phyloP scores from a whole-genome alignment of 2,888 invertebrate genomes.

The Diloba caeruleocephala region DNA sequence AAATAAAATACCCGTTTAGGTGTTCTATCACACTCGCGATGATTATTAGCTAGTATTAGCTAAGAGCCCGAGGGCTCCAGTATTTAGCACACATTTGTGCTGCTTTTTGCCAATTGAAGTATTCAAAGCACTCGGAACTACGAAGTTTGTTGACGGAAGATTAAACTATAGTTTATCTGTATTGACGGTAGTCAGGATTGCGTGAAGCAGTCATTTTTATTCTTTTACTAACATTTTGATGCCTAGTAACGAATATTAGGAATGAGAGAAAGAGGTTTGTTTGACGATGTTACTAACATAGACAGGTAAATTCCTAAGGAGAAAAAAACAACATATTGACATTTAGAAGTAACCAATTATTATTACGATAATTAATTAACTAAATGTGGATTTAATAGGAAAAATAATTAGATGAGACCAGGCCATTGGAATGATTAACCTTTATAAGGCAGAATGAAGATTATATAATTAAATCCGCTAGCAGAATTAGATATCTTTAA shows the following conservation, averaged over 20 bases:
- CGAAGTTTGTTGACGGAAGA: constrained; percentile 40
- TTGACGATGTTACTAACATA: constrained; percentile 67
- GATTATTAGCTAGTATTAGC: constrained; percentile 45
- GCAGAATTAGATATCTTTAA: constrained; percentile 59
- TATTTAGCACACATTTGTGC: constrained; percentile 49
- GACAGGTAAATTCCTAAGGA: constrained; percentile 42
- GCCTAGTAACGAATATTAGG: constrained; percentile 49
- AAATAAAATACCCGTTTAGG: constrained; percentile 63
- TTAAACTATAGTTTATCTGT: constrained; percentile 29
- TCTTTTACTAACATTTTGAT: constrained; percentile 65
- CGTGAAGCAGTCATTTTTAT: constrained; percentile 65
- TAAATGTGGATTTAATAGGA: constrained; percentile 32
- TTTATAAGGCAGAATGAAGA: constrained; percentile 39
- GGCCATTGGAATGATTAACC: constrained; percentile 37
- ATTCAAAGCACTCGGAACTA: constrained; percentile 44
- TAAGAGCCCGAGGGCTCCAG: constrained; percentile 35
- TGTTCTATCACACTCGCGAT: constrained; percentile 53
- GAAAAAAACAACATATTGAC: constrained; percentile 35
- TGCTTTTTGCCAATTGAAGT: constrained; percentile 47
- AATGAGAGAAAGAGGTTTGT: constrained; percentile 39
- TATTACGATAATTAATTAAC: constrained; percentile 35
- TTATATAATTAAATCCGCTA: constrained; percentile 43
- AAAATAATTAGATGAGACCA: constrained; percentile 33
- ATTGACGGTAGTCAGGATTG: constrained; percentile 55
- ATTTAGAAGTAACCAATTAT: constrained; percentile 41